Evolutionary conservation across 1,140 invertebrate genomes (phyloP).

Genomic region (Elysia chlorotica): DNA sequence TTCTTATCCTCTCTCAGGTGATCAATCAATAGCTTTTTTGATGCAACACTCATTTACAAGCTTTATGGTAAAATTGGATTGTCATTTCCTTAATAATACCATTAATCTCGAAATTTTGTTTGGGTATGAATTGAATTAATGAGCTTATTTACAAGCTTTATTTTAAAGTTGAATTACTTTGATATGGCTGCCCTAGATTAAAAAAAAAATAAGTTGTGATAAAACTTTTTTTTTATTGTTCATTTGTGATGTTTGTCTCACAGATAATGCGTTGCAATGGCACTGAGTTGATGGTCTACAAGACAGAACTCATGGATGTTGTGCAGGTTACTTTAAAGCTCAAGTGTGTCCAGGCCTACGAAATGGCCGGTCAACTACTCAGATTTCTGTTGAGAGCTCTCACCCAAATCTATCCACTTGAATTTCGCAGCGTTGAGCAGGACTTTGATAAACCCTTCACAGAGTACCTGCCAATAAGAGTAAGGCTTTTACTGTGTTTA

Average conservation of each 20-base stretch:
- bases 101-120: too few species aligned
- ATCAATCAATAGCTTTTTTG: background rate
- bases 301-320: constrained; percentile 68
- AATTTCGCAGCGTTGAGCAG: constrained; percentile 69
- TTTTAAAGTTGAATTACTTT: too few species aligned
- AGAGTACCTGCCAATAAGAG: constrained; percentile 76
- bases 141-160: too few species aligned
- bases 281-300: constrained; percentile 68
- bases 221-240: too few species aligned
- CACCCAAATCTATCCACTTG: constrained; percentile 69
- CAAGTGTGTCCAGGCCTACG: constrained; percentile 69
- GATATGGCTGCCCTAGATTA: too few species aligned
- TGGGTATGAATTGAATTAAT: too few species aligned
- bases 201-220: too few species aligned
- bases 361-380: constrained; percentile 65
- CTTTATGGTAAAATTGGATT: too few species aligned
- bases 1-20: constrained; percentile 77
- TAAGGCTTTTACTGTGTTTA: too few species aligned
- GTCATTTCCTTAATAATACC: too few species aligned
- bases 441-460: constrained; percentile 71
- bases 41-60: background rate
- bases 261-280: constrained; percentile 70
- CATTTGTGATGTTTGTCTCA: too few species aligned
- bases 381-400: constrained; percentile 68
- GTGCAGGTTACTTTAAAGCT: constrained; percentile 71